Conservation (phyloP, 1,140 invertebrate species). For the Trachelipus rathkii region DNA sequence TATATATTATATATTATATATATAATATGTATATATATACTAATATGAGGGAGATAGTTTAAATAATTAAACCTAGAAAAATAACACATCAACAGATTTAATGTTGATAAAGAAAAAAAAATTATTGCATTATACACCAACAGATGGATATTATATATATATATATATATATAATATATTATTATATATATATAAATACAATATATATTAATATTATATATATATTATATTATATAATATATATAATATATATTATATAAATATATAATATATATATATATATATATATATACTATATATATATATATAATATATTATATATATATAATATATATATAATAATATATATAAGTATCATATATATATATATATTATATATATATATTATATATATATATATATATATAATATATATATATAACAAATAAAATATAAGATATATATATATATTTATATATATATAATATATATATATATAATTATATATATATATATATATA, state of each 20-base stretch:
- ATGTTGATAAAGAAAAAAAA: no score
- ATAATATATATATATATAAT: neutral
- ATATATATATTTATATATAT: constrained; percentile 1
- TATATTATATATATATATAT: neutral
- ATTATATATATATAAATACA: no score
- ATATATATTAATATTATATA: neutral
- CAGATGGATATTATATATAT: no score
- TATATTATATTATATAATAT: constrained; percentile 2
- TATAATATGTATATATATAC: neutral
- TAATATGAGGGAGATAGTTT: no score
- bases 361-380: constrained; percentile 5
- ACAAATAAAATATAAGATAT: neutral
- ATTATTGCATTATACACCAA: no score
- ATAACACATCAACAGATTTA: no score
- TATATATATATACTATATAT: neutral
- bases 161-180: no score
- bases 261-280: neutral
- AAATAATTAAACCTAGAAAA: no score
- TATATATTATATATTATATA: neutral
- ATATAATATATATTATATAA: neutral
- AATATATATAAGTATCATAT: neutral
- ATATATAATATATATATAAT: neutral
- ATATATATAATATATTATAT: neutral
- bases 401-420: no score
- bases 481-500: neutral